Evolutionary conservation across 2,797 vertebrate species (phyloP), one percentile per base, ranked within the genome.

Genomic region (Melanotaenia boesemani): DNA sequence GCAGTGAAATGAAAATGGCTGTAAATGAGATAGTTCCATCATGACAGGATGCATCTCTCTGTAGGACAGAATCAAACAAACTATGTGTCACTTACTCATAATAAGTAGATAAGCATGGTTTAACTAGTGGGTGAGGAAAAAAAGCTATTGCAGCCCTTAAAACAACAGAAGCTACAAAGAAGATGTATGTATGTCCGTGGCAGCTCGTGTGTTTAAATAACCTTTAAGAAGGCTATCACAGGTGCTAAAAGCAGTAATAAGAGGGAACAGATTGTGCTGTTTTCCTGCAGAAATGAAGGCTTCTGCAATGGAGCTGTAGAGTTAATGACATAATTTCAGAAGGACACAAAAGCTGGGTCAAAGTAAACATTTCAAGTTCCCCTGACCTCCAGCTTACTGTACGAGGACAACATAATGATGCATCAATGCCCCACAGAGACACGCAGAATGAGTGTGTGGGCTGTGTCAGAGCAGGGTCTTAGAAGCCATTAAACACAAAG

Each of bases 401-500:
- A 16, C 1, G 37, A 78, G 70, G 68, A 79, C 83, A 78, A 79
- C 78, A 69, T 50, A 24, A 74, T 87, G 85, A 87, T n/a, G 76
- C 82, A 78, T 77, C 69, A n/a, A 34, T 80, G 81, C 74, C 67
- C 63, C 72, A 63, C 54, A 24, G 70, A 77, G 79, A 76, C 76
- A 37, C 26, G 64, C 63, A 68, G 66, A 59, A 44, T 8, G 34
- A 70, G 73, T 64, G 75, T 64, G 80, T 83, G 81, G 79, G 84
- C 52, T 74, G 60, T 71, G 5, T 60, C 18, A 18, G 63, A 12
- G 82, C 80, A 83, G 63, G 76, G 70, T 88, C 83, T 72, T 72
- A 58, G 76, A 85, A 84, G 61, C 48, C 76, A 70, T 74, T 69
- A 77, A 56, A 56, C 10, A 56, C 26, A 80, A 59, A 77, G 12